Evolutionary conservation across 2,888 invertebrate species (phyloP).

Genomic region (Pyrocoelia pectoralis): DNA sequence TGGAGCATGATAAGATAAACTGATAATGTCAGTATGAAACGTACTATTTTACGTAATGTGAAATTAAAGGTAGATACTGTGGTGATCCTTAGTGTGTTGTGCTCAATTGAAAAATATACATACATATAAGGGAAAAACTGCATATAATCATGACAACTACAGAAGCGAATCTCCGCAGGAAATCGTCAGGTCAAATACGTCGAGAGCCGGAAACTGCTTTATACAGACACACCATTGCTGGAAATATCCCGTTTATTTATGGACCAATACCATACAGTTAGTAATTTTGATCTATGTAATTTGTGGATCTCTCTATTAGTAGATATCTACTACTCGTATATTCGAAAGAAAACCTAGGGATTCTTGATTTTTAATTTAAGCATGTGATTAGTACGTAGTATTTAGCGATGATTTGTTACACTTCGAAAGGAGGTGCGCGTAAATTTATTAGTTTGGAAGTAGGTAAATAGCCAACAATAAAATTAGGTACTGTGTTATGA

Average conservation of each 20-base stretch:
- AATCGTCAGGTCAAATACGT: slow-evolving; percentile 46
- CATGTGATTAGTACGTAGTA: no score
- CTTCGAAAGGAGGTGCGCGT: no score
- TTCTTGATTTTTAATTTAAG: no score
- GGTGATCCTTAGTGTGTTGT: slow-evolving; percentile 7
- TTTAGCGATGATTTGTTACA: no score
- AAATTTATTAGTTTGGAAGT: no score
- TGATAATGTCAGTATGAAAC: neutral
- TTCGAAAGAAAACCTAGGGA: no score
- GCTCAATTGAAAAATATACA: slow-evolving; percentile 14
- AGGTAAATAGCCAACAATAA: no score
- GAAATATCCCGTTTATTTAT: slow-evolving; percentile 76
- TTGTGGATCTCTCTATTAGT: no score
- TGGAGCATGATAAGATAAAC: neutral
- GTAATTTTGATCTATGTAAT: slow-evolving; percentile 63
- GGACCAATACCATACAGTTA: slow-evolving; percentile 81
- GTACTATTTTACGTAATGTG: slow-evolving; percentile 19
- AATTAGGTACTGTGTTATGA: no score
- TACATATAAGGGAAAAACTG: slow-evolving; percentile 22
- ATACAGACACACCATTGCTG: slow-evolving; percentile 56
- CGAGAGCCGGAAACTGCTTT: slow-evolving; percentile 47
- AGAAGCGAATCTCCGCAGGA: slow-evolving; percentile 50
- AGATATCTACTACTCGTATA: no score
- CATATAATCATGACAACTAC: slow-evolving; percentile 27
- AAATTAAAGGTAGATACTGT: slow-evolving; percentile 21